Percentiles rank a stretch among this genome's conserved stretches.
Evolutionary conservation across 2,888 invertebrate species (phyloP).

Genomic region (Ptychoptera contaminata): DNA sequence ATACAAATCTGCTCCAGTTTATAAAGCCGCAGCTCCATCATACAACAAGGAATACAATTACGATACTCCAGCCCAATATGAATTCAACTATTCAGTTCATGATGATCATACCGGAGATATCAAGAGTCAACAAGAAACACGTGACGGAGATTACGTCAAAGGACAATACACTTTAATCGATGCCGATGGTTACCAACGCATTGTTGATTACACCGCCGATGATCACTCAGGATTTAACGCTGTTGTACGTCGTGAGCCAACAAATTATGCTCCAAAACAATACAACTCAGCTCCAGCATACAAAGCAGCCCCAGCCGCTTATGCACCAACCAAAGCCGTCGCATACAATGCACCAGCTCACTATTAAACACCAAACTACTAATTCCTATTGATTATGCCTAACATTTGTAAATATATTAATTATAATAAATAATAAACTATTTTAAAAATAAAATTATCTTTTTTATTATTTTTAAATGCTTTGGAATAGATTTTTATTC

Average conservation of each 20-base stretch:
- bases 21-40: conserved; percentile 1
- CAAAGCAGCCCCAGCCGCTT: conserved; percentile 25
- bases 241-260: conserved; percentile 33
- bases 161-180: conserved; percentile 36
- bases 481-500: too few relatives aligned
- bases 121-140: conserved; percentile 35
- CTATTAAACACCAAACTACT: too few relatives aligned
- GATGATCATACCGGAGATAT: conserved; percentile 36
- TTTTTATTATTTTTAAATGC: too few relatives aligned
- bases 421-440: too few relatives aligned
- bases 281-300: conserved; percentile 15
- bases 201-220: conserved; percentile 36
- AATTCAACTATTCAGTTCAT: conserved; percentile 32
- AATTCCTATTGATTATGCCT: too few relatives aligned
- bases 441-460: too few relatives aligned
- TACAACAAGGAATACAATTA: conserved; percentile 12
- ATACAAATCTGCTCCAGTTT: conserved; percentile 1
- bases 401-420: too few relatives aligned
- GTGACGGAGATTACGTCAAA: conserved; percentile 35
- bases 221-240: conserved; percentile 38
- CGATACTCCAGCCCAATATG: conserved; percentile 32
- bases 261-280: conserved; percentile 11
- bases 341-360: conserved; percentile 9
- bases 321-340: conserved; percentile 23
- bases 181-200: conserved; percentile 34